phyloP scores from a whole-genome alignment of 2,888 invertebrate genomes.

The Iselma pallidipennis region DNA sequence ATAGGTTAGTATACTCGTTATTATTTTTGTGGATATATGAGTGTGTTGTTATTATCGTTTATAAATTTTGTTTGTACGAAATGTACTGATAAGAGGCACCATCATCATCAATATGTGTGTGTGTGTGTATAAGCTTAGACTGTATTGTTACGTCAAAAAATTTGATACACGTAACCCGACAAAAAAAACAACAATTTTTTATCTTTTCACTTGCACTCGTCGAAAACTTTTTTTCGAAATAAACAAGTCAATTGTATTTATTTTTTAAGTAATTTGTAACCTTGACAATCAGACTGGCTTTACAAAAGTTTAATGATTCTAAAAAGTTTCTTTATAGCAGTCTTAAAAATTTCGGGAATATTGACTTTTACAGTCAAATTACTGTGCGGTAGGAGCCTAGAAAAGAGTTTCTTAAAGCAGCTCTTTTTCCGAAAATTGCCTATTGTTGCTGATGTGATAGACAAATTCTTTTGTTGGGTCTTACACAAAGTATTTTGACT shows the following conservation, averaged over 20 bases:
- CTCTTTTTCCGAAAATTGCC: too few relatives aligned
- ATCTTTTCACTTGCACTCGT: background rate
- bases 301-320: background rate
- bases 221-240: slow-evolving; percentile 7
- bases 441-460: too few relatives aligned
- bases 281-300: slow-evolving; percentile 16
- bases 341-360: too few relatives aligned
- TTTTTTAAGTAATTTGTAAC: background rate
- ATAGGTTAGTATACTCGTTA: slow-evolving; percentile 38
- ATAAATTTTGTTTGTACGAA: slow-evolving; percentile 19
- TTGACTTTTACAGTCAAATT: too few relatives aligned
- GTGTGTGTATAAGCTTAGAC: background rate
- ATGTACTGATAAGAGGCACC: slow-evolving; percentile 5
- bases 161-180: background rate
- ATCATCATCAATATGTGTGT: slow-evolving; percentile 13
- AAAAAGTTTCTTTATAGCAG: too few relatives aligned
- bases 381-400: too few relatives aligned
- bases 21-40: slow-evolving; percentile 16
- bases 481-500: too few relatives aligned
- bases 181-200: slow-evolving; percentile 1
- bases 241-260: slow-evolving; percentile 18
- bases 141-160: background rate
- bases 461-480: too few relatives aligned
- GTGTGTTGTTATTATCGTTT: background rate
- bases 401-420: too few relatives aligned